A percentile compares a stretch with the other conserved stretches of the same genome.
Evolutionary conservation across 2,888 invertebrate genomes (phyloP).

Genomic region (Matsumyia berberina): DNA sequence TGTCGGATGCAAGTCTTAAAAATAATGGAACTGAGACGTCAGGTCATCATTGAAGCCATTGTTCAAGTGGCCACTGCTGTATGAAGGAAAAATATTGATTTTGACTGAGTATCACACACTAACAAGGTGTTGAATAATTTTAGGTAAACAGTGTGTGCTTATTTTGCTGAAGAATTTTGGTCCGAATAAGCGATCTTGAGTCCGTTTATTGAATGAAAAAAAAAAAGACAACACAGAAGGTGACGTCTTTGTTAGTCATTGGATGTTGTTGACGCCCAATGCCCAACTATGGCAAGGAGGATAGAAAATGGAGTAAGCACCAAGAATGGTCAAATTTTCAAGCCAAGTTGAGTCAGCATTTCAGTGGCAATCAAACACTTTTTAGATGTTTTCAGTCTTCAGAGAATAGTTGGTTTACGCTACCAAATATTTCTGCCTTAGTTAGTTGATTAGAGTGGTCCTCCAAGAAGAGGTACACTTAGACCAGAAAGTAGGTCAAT

Average conservation of each 20-base stretch:
- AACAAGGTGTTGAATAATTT: conserved; percentile 16
- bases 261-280: not conserved
- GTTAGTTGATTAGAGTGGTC: too few species aligned
- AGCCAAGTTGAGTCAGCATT: not conserved
- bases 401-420: not conserved
- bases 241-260: conserved; percentile 4
- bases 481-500: too few species aligned
- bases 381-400: not conserved
- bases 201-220: not conserved
- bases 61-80: conserved; percentile 6
- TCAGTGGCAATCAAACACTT: not conserved
- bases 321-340: too few species aligned
- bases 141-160: conserved; percentile 9
- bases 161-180: conserved; percentile 24
- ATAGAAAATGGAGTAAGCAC: not conserved
- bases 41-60: conserved; percentile 1
- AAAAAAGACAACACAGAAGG: not conserved
- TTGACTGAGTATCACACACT: conserved; percentile 6
- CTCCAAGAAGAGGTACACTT: too few species aligned
- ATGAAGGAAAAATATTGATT: conserved; percentile 37
- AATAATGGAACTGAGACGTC: not conserved
- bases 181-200: conserved; percentile 6
- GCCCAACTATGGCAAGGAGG: conserved; percentile 9
- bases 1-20: not conserved
- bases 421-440: too few species aligned